phyloP scores from a whole-genome alignment of 2,113 vertebrate species.

The Cynocephalus volans region DNA sequence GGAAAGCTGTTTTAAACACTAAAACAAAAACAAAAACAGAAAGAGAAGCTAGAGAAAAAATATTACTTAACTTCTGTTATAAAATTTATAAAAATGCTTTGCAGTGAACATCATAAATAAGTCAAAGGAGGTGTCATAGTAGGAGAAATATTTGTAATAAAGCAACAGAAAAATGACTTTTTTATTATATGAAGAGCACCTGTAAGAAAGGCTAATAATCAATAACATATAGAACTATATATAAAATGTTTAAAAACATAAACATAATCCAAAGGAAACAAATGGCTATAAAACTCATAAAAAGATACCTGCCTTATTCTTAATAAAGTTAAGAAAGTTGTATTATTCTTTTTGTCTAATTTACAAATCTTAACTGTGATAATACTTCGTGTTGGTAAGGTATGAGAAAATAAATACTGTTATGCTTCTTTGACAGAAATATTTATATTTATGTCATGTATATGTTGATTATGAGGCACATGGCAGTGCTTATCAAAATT shows the following conservation, averaged over 20 bases:
- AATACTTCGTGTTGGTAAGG: neutral
- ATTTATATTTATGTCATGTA: neutral
- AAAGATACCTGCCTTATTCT: neutral
- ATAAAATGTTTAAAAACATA: neutral
- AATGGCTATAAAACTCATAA: neutral
- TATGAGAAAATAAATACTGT: neutral
- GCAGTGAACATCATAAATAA: neutral
- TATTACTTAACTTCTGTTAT: neutral
- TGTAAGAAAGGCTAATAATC: neutral
- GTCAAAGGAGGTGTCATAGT: neutral
- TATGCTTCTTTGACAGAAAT: neutral
- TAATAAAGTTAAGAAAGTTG: neutral
- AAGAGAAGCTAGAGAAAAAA: neutral
- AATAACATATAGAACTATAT: neutral
- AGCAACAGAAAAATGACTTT: neutral
- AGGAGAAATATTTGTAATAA: neutral
- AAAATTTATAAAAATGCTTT: neutral
- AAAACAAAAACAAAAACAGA: neutral
- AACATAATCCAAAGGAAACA: neutral
- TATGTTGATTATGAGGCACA: neutral
- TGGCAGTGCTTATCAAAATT: neutral
- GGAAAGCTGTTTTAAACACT: neutral
- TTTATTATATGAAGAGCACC: neutral
- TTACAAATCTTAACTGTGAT: neutral
- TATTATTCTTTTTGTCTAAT: neutral